Evolutionary conservation across 2,113 vertebrate species (phyloP), one percentile per base, ranked within the genome.

Genomic region (Noturus placidus): DNA sequence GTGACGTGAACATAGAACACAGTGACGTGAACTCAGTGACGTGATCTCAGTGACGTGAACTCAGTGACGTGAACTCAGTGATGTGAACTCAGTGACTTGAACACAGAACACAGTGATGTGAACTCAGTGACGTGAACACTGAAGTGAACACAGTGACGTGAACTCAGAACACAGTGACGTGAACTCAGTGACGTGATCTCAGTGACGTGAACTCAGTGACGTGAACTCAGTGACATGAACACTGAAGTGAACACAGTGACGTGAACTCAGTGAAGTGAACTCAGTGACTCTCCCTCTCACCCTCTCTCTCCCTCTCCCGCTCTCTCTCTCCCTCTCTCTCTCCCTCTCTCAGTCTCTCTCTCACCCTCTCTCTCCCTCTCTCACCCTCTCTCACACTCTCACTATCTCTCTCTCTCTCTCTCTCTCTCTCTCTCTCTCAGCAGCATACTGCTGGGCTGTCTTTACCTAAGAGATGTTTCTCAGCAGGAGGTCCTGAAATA

Each of bases 401-500:
- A n/a, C n/a, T n/a, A n/a, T n/a, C n/a, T 15, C 15, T n/a, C 17
- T 25, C 33, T 42, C 82, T 78, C 56, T 15, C 61, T 56, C 17
- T 35, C 30, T 22, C 33, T 72, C 82, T 20, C 46, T 57, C 52
- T 38, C 33, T 42, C 17, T 15, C 38, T 46, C 69, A 38, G 69
- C 33, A 38, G 33, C 69, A 72, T 35, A 50, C 63, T 69, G 54
- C 6, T 13, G 70, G 46, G 78, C 76, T 70, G 57, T 76, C 69
- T 56, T 72, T n/a, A 83, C 63, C 22, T 50, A 69, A 84, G 70
- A 78, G 67, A 65, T 78, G 77, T 57, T 61, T 84, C 88, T 61
- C 76, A 78, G 61, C 57, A 82, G 83, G 87, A 88, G 85, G 87
- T 61, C 25, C 59, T 38, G 67, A 61, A 78, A 87, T 87, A 90